Evolutionary conservation across 2,888 invertebrate genomes (phyloP).

Genomic region (Spodoptera littoralis): DNA sequence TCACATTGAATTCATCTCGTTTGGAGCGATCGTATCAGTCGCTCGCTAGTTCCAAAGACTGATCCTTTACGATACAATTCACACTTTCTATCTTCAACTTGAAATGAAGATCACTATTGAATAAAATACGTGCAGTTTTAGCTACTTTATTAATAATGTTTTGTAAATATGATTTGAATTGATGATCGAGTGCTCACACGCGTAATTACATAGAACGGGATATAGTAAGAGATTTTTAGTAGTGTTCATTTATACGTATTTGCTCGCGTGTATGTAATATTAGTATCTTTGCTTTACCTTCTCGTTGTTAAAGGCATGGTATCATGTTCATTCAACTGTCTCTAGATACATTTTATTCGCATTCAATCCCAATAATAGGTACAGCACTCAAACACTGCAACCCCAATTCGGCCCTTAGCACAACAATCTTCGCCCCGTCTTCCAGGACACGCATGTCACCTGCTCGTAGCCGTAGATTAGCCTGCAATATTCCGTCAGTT

Average conservation of each 20-base stretch:
- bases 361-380: too few species aligned
- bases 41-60: constrained; percentile 28
- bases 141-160: constrained; percentile 1
- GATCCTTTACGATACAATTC: constrained; percentile 48
- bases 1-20: constrained; percentile 36
- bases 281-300: too few species aligned
- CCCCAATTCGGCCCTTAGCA: neutral
- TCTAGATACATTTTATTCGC: too few species aligned
- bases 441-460: neutral
- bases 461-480: constrained; percentile 20
- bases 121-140: constrained; percentile 7
- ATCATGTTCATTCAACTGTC: too few species aligned
- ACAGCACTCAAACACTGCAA: neutral
- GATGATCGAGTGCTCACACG: too few species aligned
- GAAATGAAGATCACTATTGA: constrained; percentile 29
- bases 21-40: constrained; percentile 51
- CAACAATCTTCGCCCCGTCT: neutral
- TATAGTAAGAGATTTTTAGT: too few species aligned
- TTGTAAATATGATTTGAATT: neutral
- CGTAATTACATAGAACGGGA: too few species aligned
- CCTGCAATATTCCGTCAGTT: neutral
- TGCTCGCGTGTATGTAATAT: too few species aligned
- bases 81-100: constrained; percentile 29
- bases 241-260: too few species aligned
- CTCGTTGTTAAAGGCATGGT: too few species aligned